Base-by-base conservation (phyloP, 1,140 invertebrate species). In the Aphaenogaster rudis region DNA sequence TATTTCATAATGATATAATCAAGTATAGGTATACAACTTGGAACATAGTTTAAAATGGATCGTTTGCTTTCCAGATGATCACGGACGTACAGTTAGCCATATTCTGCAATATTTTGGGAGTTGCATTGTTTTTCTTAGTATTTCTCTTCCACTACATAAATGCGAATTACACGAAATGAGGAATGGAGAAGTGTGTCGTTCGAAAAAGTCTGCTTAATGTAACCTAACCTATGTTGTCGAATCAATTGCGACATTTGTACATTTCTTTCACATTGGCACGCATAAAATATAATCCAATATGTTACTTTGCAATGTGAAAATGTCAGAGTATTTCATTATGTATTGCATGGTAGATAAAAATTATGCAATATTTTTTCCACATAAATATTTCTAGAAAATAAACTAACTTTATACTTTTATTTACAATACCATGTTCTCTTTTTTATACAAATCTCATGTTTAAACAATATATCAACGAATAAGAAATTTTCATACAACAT, bases 81-180 rank as follows among this genome's bases (percentile, higher is more conserved):
- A 99, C 98, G 9, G 99, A 99, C 93, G 97, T 99, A 13, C 99
- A 99, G 95, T 96, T 99, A 87, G 98, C 99, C 0, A 97, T 99
- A 71, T 99, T 99, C 96, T 98, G 98, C 89, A 99, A 99, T 95
- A 97, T 99, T 86, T 95, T 99, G 74, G 99, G 99, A 88, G 98
- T 99, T 0, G 97, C 97, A 0, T 95, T 99, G 17, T 99, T 99
- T 95, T 96, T 99, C 36, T 95, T 99, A 76, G 99, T 99, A 1
- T 98, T 99, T 50, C 95, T 99, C 0, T 99, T 99, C 93, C 99
- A 99, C 93, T 99, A 99, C 94, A 98, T 99, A n/a, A 97, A 98
- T 92, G 98, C 98, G 0, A 99, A 99, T 94, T 97, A 97, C 91
- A 96, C 96, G 1, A 97, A 96, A 95, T 97, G 92, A 96, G 84